These are phyloP conservation scores for Reticulitermes lucifugus DNA, from an alignment of 2,888 invertebrate species.

Conservation along the genomic window DNA sequence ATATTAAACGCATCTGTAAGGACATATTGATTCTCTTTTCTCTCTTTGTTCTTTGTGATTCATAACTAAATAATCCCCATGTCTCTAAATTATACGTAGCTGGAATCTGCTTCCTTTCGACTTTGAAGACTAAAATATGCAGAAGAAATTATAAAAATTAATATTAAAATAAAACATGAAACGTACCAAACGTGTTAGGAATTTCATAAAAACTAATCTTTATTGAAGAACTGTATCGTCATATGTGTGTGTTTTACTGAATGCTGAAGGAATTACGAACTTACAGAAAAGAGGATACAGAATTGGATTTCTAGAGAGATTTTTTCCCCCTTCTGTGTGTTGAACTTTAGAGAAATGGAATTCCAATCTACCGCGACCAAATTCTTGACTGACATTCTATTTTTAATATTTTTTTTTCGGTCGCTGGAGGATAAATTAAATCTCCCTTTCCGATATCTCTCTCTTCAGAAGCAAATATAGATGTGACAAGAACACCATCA, in stretches of 20 bases:
- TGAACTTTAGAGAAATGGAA: conserved; percentile 43
- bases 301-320: conserved; percentile 24
- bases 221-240: background rate
- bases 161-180: background rate
- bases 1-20: no score
- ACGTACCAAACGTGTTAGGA: background rate
- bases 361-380: conserved; percentile 41
- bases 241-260: background rate
- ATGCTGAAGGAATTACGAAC: background rate
- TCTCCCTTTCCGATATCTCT: conserved; percentile 28
- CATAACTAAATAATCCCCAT: background rate
- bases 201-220: background rate
- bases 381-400: conserved; percentile 44
- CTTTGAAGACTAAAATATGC: background rate
- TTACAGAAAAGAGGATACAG: background rate
- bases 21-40: no score
- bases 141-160: background rate
- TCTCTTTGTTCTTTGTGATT: background rate
- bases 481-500: background rate
- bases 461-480: background rate
- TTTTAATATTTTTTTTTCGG: conserved; percentile 43
- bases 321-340: background rate
- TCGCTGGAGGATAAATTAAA: conserved; percentile 48
- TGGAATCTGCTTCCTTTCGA: background rate
- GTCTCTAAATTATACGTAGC: background rate